A percentile compares a stretch with the other conserved stretches of the same genome.
Conservation (phyloP, 2,113 vertebrate species). For the Megaleporinus macrocephalus region DNA sequence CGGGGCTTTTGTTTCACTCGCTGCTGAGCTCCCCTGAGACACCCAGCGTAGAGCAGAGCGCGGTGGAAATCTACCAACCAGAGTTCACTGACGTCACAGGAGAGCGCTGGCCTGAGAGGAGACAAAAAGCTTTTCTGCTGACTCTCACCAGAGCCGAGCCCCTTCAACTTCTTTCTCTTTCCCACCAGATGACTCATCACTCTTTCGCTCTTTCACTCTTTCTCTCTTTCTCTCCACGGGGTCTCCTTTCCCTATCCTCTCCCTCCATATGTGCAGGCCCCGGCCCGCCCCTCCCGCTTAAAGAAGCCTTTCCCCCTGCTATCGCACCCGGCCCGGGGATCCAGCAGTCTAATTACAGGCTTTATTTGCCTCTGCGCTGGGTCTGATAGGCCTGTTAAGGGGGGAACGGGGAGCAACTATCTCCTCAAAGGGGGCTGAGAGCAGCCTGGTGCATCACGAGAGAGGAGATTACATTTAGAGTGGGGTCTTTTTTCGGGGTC, state of each 20-base stretch:
- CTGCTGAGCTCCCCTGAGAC: neutral
- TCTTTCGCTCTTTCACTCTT: neutral
- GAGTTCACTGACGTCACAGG: conserved; percentile 15
- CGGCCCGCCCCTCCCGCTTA: neutral
- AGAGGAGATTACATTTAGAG: conserved; percentile 43
- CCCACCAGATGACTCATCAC: conserved; percentile 42
- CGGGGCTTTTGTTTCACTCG: neutral
- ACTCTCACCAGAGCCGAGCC: conserved; percentile 28
- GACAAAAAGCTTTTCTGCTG: conserved; percentile 33
- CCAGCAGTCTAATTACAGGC: conserved; percentile 45
- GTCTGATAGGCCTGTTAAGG: conserved; percentile 34
- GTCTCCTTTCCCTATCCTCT: neutral
- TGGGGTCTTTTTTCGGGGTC: conserved; percentile 22
- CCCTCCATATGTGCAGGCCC: neutral
- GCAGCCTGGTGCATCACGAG: conserved; percentile 32
- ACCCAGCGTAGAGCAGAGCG: neutral
- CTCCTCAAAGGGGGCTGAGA: conserved; percentile 27
- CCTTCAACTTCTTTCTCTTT: conserved; percentile 13
- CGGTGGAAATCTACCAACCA: neutral
- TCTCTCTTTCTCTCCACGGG: neutral
- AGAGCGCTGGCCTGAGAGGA: neutral
- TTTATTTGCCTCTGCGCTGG: conserved; percentile 31
- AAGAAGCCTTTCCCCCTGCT: neutral
- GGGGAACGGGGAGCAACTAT: conserved; percentile 1
- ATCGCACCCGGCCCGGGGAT: conserved; percentile 22